Evolutionary conservation across 2,113 vertebrate species (phyloP).

Genomic region (Brachyhypopomus occidentalis): DNA sequence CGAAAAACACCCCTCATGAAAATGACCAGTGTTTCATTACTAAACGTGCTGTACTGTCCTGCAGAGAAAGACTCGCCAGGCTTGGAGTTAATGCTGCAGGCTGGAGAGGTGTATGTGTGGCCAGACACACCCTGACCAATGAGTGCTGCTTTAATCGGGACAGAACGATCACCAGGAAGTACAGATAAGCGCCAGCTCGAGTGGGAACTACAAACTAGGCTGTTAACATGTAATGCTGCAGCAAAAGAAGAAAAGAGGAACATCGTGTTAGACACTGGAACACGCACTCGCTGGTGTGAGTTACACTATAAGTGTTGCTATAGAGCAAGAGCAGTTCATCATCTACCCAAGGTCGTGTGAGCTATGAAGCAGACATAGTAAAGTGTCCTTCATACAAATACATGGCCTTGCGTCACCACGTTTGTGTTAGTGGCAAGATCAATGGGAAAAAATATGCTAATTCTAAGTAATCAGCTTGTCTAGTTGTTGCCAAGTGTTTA

Average conservation of each 20-base stretch:
- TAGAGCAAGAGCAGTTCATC: neutral
- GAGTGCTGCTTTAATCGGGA: slow-evolving; percentile 50
- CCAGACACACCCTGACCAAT: slow-evolving; percentile 60
- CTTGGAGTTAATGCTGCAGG: neutral
- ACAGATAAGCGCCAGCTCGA: slow-evolving; percentile 60
- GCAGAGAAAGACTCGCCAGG: neutral
- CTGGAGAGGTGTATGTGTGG: slow-evolving; percentile 2
- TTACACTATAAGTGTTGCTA: slow-evolving; percentile 37
- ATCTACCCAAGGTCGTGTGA: neutral
- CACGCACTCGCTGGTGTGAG: slow-evolving; percentile 25
- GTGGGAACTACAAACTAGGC: slow-evolving; percentile 23
- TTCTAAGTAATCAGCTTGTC: neutral
- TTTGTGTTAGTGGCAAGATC: neutral
- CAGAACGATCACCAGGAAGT: slow-evolving; percentile 65
- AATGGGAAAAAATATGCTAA: neutral
- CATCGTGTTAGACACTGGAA: slow-evolving; percentile 28
- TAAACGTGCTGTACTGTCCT: neutral
- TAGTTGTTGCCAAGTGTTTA: too few species aligned
- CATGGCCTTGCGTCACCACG: neutral
- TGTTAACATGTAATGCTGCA: slow-evolving; percentile 20
- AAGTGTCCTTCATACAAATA: neutral
- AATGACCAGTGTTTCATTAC: neutral
- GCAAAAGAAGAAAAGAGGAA: slow-evolving; percentile 31
- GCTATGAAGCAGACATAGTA: too few species aligned
- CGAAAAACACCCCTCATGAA: neutral